Evolutionary conservation across 1,140 invertebrate genomes (phyloP), one percentile per base, ranked within the genome.

Genomic region (Homarus americanus): DNA sequence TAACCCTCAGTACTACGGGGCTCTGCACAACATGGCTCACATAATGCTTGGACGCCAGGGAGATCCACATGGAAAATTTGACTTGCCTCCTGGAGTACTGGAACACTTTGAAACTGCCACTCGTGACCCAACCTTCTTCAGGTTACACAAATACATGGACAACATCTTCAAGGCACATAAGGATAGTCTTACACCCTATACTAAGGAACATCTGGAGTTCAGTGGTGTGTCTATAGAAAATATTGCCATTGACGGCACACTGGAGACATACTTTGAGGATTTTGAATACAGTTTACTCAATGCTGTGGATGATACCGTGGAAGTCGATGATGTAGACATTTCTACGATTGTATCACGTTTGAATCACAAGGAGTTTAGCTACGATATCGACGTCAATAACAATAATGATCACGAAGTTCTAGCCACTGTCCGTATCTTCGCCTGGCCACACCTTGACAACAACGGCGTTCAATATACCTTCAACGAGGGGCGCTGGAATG

Each of bases 11-110:
- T 78, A 76, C 73, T 87, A 87, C 41, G 84, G 84, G 32, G 15
- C 84, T n/a, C 84, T 87, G 15, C 84, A 87, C 84, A 87, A 87
- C 84, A 87, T 73, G 0, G 84, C 84, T 58, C 84, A 87, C 28
- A 24, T 87, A 5, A n/a, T 87, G 41, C 73, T 87, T 12, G 84
- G 84, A 20, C 72, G 84, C 32, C 84, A 87, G 73, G 84, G 72
- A 34, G 84, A 87, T 40, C 84, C 84, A 12, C 84, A 87, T n/a
- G 84, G 84, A 34, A 87, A 87, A 36, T 87, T 49, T 24, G 36
- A 76, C 58, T 32, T 87, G 3, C 84, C 84, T 24, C 84, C 84
- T 9, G 84, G 73, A 34, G 84, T 84, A 0, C 20, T 84, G 63
- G 82, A 84, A 63, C 82, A 84, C 69, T 84, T 84, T 63, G 82